Conservation (phyloP, 2,888 invertebrate genomes). For the Drosophila limbata region DNA sequence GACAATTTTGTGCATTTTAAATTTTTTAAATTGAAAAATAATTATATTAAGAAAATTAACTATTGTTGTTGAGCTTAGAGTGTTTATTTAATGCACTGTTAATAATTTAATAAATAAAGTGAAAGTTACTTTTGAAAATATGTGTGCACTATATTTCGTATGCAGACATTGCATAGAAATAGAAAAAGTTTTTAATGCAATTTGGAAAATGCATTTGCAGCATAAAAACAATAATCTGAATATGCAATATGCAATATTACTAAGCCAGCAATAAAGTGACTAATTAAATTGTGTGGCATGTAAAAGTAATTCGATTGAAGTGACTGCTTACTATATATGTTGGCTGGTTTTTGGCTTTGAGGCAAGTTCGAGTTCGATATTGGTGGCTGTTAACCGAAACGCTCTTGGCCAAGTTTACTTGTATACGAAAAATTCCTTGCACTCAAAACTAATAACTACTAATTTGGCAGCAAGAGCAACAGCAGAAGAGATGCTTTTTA, state of each 20-base stretch:
- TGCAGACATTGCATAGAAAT: background rate
- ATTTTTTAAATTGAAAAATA: background rate
- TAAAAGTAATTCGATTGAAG: slow-evolving; percentile 65
- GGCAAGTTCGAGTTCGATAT: slow-evolving; percentile 12
- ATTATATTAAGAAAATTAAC: background rate
- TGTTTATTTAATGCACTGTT: background rate
- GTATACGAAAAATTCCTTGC: slow-evolving; percentile 22
- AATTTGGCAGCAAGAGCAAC: slow-evolving; percentile 52
- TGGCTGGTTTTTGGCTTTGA: slow-evolving; percentile 17
- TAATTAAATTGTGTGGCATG: slow-evolving; percentile 66
- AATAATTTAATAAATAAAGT: background rate
- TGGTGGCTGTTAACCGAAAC: slow-evolving; percentile 20
- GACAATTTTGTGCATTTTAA: background rate
- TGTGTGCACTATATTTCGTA: background rate
- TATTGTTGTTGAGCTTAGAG: background rate
- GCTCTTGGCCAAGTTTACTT: slow-evolving; percentile 33
- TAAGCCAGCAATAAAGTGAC: slow-evolving; percentile 51
- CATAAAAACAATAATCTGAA: slow-evolving; percentile 32
- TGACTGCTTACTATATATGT: slow-evolving; percentile 37
- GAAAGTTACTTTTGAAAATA: background rate
- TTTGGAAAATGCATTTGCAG: slow-evolving; percentile 49
- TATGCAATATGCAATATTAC: slow-evolving; percentile 24
- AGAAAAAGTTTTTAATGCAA: slow-evolving; percentile 29
- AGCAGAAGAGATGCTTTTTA: slow-evolving; percentile 23
- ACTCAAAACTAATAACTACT: slow-evolving; percentile 77